Percentiles rank a stretch among this genome's conserved stretches.
Conservation (phyloP, 2,113 vertebrate genomes). For the Falcunculus frontatus region DNA sequence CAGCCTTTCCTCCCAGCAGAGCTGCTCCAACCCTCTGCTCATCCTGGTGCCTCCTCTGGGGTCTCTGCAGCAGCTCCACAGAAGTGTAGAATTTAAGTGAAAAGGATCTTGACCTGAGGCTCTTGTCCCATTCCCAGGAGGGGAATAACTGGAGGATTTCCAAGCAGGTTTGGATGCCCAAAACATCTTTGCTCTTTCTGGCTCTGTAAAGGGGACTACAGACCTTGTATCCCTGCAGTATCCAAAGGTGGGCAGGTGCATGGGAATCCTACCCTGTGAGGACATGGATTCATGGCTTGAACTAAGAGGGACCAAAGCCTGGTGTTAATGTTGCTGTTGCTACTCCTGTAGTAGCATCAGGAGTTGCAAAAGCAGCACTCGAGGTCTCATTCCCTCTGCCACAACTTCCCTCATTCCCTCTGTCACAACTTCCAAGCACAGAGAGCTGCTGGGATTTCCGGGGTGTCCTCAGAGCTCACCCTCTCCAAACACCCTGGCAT, state of each 20-base stretch:
- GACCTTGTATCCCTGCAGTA: too few species aligned
- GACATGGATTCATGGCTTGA: rapidly evolving
- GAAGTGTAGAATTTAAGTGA: background rate
- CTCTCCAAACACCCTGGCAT: background rate
- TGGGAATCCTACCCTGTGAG: background rate
- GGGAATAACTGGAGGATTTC: background rate
- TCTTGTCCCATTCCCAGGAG: background rate
- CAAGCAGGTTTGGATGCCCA: background rate
- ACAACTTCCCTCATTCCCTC: background rate
- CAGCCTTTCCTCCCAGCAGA: background rate
- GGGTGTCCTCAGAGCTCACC: background rate
- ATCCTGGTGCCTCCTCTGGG: background rate
- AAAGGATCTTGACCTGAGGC: background rate
- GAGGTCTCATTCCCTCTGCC: background rate
- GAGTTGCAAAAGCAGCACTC: background rate
- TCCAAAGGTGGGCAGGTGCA: background rate
- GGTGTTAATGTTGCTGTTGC: rapidly evolving
- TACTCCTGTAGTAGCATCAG: background rate
- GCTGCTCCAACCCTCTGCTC: background rate
- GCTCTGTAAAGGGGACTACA: background rate
- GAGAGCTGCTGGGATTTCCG: background rate
- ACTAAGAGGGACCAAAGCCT: background rate
- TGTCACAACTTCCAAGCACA: background rate
- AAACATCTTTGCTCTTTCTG: background rate
- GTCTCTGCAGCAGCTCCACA: rapidly evolving